Evolutionary conservation across 2,113 vertebrate species (phyloP), one percentile per base, ranked within the genome.

Genomic region (Chloebia gouldiae): DNA sequence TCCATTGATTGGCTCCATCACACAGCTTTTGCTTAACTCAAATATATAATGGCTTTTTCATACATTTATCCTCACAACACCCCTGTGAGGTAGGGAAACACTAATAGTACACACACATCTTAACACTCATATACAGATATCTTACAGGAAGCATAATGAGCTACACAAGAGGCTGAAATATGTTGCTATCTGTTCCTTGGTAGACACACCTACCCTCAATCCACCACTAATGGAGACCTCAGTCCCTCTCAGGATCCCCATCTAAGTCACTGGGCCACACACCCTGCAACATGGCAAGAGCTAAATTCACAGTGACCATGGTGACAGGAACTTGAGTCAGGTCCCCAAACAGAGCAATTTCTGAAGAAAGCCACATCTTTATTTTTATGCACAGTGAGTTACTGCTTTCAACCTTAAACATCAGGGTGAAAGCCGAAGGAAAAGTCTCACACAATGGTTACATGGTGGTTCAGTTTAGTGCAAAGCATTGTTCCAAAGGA

Each of bases 51-150:
- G 44, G 15, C 5, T 59, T 84, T 75, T 76, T 78, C 73, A 75
- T 2, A 69, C 35, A 63, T 65, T 80, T 54, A 82, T 70, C 93
- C 93, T 95, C 95, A 97, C 93, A 96, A 96, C 95, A 95, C 91
- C 92, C 93, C 91, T 96, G 93, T 96, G 95, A 96, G 95, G 95
- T 95, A 96, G 95, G 95, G 79, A 93, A 92, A 70, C 39, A 69
- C 75, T 72, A 65, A 54, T 7, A 49, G 42, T 8, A 49, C 4
- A 54, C 47, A 35, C 30, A 54, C n/a, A 50, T 50, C 50, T 49
- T 49, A 82, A 71, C 39, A 47, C 57, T 59, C 47, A 51, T 11
- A 59, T 2, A 65, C 24, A 81, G 10, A 17, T n/a, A 81, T 88
- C 78, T 91, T 71, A 83, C 64, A 90, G 54, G 45, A 49, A 83